Percentiles rank a stretch among this genome's conserved stretches.
phyloP scores from a whole-genome alignment of 1,140 invertebrate species.

The Metaphire vulgaris region DNA sequence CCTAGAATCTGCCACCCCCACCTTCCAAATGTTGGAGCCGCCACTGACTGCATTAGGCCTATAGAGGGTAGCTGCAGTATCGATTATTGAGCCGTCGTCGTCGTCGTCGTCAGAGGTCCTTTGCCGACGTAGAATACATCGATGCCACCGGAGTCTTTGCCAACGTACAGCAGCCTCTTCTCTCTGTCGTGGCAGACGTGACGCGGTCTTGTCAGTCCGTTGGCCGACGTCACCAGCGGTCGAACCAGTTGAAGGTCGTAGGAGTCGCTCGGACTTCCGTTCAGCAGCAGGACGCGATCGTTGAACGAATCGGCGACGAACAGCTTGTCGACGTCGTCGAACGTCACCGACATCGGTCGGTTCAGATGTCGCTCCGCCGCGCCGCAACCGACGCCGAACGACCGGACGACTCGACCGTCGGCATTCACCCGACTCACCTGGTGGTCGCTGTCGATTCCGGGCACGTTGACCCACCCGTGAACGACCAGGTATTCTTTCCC shows the following conservation, averaged over 20 bases:
- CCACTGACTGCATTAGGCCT: too few relatives aligned
- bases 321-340: background rate
- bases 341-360: background rate
- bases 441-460: background rate
- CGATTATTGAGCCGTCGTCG: too few relatives aligned
- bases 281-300: background rate
- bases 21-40: too few relatives aligned
- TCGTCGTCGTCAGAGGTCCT: too few relatives aligned
- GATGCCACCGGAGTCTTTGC: background rate
- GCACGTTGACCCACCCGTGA: background rate
- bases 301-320: background rate
- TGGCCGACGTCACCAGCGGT: background rate
- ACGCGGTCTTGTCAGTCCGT: background rate
- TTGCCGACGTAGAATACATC: background rate
- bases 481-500: background rate
- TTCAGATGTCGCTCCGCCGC: background rate
- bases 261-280: background rate
- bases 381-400: background rate
- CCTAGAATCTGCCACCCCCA: too few relatives aligned
- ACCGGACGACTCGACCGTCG: background rate
- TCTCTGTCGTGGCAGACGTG: background rate
- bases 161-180: background rate
- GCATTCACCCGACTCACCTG: background rate
- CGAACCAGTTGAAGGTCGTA: background rate
- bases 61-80: too few relatives aligned